Percentiles rank a stretch among this genome's conserved stretches.
These are phyloP conservation scores for Koerneria pararmatus DNA, from an alignment of 2,888 invertebrate genomes.

Conservation along the genomic window DNA sequence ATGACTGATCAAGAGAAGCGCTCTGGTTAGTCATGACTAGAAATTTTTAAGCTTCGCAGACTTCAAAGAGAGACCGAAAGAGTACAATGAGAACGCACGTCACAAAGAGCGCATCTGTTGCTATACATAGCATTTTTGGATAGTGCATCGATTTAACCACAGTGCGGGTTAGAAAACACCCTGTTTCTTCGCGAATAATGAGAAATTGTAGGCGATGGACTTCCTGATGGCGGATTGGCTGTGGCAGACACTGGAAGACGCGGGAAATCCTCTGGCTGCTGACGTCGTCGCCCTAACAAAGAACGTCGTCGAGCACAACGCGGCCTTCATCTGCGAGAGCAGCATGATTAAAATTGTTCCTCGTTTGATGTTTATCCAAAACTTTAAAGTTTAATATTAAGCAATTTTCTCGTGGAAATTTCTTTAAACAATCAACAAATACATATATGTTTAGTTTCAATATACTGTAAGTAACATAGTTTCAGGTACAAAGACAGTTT, in stretches of 20 bases:
- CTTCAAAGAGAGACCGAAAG: too few species aligned
- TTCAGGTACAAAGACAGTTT: not conserved
- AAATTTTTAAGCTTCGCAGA: too few species aligned
- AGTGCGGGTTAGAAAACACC: too few species aligned
- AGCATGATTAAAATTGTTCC: conserved; percentile 23
- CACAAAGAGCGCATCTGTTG: too few species aligned
- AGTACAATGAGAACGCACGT: too few species aligned
- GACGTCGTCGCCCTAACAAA: conserved; percentile 13
- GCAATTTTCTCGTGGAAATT: not conserved
- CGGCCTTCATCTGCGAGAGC: conserved; percentile 26
- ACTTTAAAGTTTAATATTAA: not conserved
- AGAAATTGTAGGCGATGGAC: conserved; percentile 28
- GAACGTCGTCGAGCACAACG: conserved; percentile 24
- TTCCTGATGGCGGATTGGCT: conserved; percentile 35
- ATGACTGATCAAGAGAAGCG: too few species aligned
- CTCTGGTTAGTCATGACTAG: too few species aligned
- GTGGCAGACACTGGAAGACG: conserved; percentile 18
- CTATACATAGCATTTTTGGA: too few species aligned
- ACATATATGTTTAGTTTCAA: not conserved
- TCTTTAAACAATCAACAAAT: not conserved
- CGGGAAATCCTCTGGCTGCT: conserved; percentile 21
- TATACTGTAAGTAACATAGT: not conserved
- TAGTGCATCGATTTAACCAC: not conserved
- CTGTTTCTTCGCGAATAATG: not conserved
- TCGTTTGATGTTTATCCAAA: not conserved